A percentile compares a stretch with the other conserved stretches of the same genome.
Evolutionary conservation across 2,113 vertebrate genomes (phyloP).

Genomic region (Paedocypris sp.): DNA sequence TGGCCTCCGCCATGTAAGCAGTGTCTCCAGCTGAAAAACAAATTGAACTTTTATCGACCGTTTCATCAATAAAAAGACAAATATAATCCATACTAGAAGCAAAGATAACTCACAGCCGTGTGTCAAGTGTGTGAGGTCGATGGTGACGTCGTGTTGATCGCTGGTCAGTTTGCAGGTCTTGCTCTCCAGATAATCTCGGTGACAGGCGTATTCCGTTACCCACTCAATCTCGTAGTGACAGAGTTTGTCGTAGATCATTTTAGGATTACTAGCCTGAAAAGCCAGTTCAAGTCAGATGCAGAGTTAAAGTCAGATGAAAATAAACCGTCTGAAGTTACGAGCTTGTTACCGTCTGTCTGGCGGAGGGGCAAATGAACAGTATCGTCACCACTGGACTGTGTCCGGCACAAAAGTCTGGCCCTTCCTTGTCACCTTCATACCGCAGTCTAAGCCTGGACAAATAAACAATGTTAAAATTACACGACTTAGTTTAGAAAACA

Average conservation of each 20-base stretch:
- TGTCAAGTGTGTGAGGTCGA: constrained; percentile 75
- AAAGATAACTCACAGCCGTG: constrained; percentile 49
- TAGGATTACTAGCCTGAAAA: constrained; percentile 71
- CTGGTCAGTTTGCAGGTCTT: constrained; percentile 65
- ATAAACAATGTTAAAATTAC: too few relatives aligned
- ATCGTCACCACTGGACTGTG: constrained; percentile 78
- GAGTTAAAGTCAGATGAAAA: neutral
- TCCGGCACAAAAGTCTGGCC: constrained; percentile 58
- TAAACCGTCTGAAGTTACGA: too few relatives aligned
- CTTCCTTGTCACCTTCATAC: constrained; percentile 52
- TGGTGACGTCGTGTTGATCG: constrained; percentile 72
- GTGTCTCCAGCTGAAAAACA: constrained; percentile 15
- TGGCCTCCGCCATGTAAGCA: constrained; percentile 51
- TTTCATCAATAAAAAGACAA: neutral
- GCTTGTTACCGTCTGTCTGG: constrained; percentile 64
- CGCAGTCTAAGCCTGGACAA: constrained; percentile 65
- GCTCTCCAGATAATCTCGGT: constrained; percentile 87
- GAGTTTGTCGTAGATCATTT: constrained; percentile 73
- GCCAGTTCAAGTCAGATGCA: neutral
- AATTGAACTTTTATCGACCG: neutral
- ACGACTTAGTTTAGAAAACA: too few relatives aligned
- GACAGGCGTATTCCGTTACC: constrained; percentile 90
- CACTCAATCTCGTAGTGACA: constrained; percentile 89
- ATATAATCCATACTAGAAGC: neutral
- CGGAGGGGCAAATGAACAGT: constrained; percentile 82